Percentiles rank a stretch among this genome's conserved stretches.
phyloP scores from a whole-genome alignment of 2,113 vertebrate species.

The Pedionomus torquatus region DNA sequence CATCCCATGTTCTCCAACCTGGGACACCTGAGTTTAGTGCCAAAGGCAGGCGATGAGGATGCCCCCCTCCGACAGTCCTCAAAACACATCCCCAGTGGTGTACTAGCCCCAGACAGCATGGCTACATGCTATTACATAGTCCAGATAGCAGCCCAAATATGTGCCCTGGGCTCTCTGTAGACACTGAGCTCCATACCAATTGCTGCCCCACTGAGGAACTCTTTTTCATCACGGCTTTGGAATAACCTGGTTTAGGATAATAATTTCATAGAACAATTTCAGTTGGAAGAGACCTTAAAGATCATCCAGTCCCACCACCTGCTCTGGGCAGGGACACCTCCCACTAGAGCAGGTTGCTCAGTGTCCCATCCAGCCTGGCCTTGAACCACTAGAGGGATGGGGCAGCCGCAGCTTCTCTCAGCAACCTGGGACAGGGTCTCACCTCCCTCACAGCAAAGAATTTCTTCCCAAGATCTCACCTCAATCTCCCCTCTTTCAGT shows the following conservation, averaged over 20 bases:
- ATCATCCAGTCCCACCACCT: too few relatives aligned
- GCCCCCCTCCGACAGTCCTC: background rate
- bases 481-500: too few relatives aligned
- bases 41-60: background rate
- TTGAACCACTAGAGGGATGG: too few relatives aligned
- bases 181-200: background rate
- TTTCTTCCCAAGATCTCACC: too few relatives aligned
- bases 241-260: background rate
- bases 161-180: background rate
- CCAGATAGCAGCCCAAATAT: too few relatives aligned
- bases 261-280: background rate
- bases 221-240: background rate
- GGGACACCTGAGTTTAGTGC: background rate
- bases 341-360: too few relatives aligned
- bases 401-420: too few relatives aligned
- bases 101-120: background rate
- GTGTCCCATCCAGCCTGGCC: too few relatives aligned
- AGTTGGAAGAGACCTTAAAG: too few relatives aligned
- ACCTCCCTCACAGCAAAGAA: background rate
- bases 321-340: too few relatives aligned
- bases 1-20: background rate
- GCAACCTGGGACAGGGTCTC: background rate
- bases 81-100: too few relatives aligned
- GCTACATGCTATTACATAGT: accelerated
- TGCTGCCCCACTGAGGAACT: background rate